Conservation (phyloP, 2,888 invertebrate genomes). For the Macrophya alboannulata region DNA sequence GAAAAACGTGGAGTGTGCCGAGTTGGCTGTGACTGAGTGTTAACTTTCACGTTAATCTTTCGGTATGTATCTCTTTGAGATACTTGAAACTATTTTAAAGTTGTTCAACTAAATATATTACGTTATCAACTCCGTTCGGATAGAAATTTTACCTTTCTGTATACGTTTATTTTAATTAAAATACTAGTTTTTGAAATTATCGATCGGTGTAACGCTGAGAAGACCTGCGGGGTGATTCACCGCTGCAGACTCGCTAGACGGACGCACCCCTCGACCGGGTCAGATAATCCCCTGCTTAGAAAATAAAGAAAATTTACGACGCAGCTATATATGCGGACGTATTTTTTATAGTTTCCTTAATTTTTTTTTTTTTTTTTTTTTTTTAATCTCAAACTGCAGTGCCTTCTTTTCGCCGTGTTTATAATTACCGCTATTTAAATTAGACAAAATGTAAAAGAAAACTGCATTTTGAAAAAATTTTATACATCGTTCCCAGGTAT, state of each 20-base stretch:
- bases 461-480: neutral
- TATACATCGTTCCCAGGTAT: neutral
- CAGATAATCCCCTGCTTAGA: constrained; percentile 36
- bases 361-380: neutral
- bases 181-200: constrained; percentile 21
- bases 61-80: too few relatives aligned
- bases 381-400: neutral
- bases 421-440: neutral
- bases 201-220: constrained; percentile 21
- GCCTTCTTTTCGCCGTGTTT: neutral
- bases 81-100: neutral
- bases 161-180: constrained; percentile 3
- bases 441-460: neutral
- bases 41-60: too few relatives aligned
- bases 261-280: constrained; percentile 21
- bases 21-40: too few relatives aligned
- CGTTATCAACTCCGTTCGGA: neutral
- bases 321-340: neutral
- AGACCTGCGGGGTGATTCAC: constrained; percentile 31
- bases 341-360: neutral
- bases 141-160: neutral
- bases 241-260: constrained; percentile 17
- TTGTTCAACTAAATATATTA: neutral
- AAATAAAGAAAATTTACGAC: constrained; percentile 19
- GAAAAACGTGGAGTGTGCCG: too few relatives aligned